Percentiles rank a stretch among this genome's conserved stretches.
These are phyloP conservation scores for Trachelus stipa DNA, from an alignment of 2,888 invertebrate species.

Conservation along the genomic window DNA sequence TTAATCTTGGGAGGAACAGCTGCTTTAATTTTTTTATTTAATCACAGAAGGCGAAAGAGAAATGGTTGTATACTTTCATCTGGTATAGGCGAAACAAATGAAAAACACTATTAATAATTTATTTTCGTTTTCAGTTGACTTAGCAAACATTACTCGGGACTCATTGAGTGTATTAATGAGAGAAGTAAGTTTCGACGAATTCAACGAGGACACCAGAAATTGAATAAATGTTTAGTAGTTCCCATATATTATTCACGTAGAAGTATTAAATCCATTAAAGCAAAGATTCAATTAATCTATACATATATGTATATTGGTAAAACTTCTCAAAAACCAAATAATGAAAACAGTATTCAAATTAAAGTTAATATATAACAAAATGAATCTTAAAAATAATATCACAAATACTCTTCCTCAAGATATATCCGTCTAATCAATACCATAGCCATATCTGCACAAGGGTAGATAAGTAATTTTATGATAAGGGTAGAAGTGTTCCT, in stretches of 20 bases:
- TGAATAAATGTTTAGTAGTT: neutral
- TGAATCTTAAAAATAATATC: neutral
- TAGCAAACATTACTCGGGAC: no score
- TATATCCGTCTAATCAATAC: neutral
- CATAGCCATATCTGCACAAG: neutral
- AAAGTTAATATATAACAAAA: neutral
- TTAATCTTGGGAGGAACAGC: neutral
- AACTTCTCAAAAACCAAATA: neutral
- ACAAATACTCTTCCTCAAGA: neutral
- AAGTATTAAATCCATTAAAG: neutral
- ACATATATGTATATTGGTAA: neutral
- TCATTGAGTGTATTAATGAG: neutral
- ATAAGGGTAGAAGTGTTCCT: neutral
- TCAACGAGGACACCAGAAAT: neutral
- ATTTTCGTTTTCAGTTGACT: neutral
- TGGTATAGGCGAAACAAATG: no score
- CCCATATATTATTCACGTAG: neutral
- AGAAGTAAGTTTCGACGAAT: neutral
- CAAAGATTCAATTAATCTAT: neutral
- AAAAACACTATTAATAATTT: neutral
- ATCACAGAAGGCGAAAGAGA: neutral
- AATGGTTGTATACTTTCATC: neutral
- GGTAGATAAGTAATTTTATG: neutral
- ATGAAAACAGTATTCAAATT: no score
- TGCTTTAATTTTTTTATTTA: neutral